These are phyloP conservation scores for Scelioninae gen. 2 DNA, from an alignment of 2,888 invertebrate genomes.

Conservation along the genomic window DNA sequence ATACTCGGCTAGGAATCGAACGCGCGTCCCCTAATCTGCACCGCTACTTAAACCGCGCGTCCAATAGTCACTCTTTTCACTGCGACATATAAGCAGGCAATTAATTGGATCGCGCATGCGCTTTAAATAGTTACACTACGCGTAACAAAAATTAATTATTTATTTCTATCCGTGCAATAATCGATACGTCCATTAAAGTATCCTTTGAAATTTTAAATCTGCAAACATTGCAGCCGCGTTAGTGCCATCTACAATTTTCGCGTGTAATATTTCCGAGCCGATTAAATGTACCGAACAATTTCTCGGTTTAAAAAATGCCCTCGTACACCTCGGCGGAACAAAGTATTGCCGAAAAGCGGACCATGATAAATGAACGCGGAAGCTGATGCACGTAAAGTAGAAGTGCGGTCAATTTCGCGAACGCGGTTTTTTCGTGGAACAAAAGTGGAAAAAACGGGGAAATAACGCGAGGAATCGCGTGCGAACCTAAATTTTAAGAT, in stretches of 20 bases:
- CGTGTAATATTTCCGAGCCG: neutral
- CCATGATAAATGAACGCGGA: conserved; percentile 16
- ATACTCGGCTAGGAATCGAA: too few relatives aligned
- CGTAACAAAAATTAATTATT: too few relatives aligned
- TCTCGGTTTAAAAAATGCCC: conserved; percentile 3
- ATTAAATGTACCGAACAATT: conserved; percentile 21
- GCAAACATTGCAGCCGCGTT: neutral
- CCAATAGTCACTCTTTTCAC: too few relatives aligned
- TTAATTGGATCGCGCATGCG: too few relatives aligned
- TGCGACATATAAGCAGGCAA: too few relatives aligned
- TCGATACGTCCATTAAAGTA: too few relatives aligned
- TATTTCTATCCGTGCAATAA: too few relatives aligned
- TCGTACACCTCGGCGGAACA: neutral
- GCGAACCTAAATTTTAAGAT: neutral
- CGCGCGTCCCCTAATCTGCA: too few relatives aligned
- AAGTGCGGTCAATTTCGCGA: conserved; percentile 11
- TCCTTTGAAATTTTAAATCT: too few relatives aligned
- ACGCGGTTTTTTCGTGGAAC: neutral
- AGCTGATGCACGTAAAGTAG: conserved; percentile 11
- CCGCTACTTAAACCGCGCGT: too few relatives aligned
- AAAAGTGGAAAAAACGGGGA: too few relatives aligned
- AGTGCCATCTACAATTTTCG: neutral
- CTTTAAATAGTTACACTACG: too few relatives aligned
- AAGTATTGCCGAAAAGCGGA: conserved; percentile 26
- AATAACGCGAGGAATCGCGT: neutral